Percentiles rank a stretch among this genome's conserved stretches.
These are phyloP conservation scores for Paedocypris sp. DNA, from an alignment of 2,113 vertebrate species.

Conservation along the genomic window DNA sequence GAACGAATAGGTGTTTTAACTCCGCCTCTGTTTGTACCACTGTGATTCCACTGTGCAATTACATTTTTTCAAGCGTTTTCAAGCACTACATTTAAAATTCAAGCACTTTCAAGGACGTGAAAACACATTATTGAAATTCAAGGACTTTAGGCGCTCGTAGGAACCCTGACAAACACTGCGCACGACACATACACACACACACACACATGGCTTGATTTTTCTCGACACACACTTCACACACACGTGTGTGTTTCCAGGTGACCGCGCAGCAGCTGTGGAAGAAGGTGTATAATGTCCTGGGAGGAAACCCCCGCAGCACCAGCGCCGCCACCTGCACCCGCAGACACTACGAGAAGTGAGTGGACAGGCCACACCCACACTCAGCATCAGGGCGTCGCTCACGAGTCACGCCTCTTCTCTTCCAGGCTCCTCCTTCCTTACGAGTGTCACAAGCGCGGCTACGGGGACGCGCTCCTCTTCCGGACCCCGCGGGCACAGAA, in stretches of 20 bases:
- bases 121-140: too few relatives aligned
- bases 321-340: constrained; percentile 70
- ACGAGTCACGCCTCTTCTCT: neutral
- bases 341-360: constrained; percentile 68
- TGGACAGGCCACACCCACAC: neutral
- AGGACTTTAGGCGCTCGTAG: too few relatives aligned
- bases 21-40: too few relatives aligned
- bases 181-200: too few relatives aligned
- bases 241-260: constrained; percentile 50
- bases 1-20: too few relatives aligned
- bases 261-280: constrained; percentile 67
- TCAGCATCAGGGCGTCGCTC: neutral
- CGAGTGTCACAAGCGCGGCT: constrained; percentile 56
- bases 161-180: too few relatives aligned
- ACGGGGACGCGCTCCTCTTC: constrained; percentile 31
- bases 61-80: too few relatives aligned
- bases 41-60: too few relatives aligned
- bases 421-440: constrained; percentile 57
- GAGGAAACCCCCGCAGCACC: constrained; percentile 67
- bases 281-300: constrained; percentile 63
- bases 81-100: too few relatives aligned
- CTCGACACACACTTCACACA: too few relatives aligned
- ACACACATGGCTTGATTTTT: too few relatives aligned
- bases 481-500: constrained; percentile 38
- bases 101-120: too few relatives aligned